Base-by-base conservation (phyloP, 2,113 vertebrate genomes). In the Urocitellus parryii region DNA sequence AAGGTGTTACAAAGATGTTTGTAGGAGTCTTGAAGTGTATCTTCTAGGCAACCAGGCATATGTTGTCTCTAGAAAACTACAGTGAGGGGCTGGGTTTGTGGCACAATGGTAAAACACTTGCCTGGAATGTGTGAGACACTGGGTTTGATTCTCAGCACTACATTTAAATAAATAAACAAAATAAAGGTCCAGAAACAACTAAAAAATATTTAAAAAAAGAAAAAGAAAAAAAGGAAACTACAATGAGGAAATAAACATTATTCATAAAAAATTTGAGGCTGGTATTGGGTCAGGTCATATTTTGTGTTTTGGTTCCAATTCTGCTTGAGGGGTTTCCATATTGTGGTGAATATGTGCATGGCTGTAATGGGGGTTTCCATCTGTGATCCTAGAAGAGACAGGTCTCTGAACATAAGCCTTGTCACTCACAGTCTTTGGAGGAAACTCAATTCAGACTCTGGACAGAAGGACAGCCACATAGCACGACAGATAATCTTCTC, bases 321-420 rank as follows among this genome's bases (percentile, higher is more conserved):
- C 90, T 97, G 8, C 95, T 92, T 34, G 42, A 37, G 78, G 85
- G 29, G 83, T 97, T 97, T 96, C 96, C 92, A 96, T 97, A 93
- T 97, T 96, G 98, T 94, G 93, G 95, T 97, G 98, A 98, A 98
- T 98, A 97, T 98, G 97, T 97, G 98, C 89, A 63, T 86, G 98
- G 97, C 96, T 95, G 34, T 96, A 97, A 97, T 97, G 96, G 95
- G 97, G 97, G 94, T 97, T 97, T 98, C 98, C 98, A 98, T 98
- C 97, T 98, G 98, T 97, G 98, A 97, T 95, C 84, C 37, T 97
- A 97, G 98, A 98, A 98, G 97, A 98, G 93, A 97, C 94, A 96
- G 96, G 97, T 96, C 97, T 93, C 79, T 27, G 96, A 98, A 94
- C 97, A 98, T 98, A 96, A 97, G 94, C 95, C 97, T 98, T 98